Evolutionary conservation across 2,797 vertebrate genomes (phyloP).

Genomic region (Ctenochaetus hawaiiensis): DNA sequence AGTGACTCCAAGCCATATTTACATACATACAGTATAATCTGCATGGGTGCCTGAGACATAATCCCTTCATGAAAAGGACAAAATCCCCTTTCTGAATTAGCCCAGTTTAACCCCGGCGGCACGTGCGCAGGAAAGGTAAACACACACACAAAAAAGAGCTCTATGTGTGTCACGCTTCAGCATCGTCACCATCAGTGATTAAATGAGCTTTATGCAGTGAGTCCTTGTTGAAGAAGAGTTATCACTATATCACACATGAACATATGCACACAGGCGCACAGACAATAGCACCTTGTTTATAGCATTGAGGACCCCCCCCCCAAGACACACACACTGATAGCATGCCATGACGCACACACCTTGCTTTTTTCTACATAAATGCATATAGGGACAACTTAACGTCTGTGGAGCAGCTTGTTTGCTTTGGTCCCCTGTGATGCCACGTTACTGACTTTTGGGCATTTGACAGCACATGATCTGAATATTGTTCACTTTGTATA

Average conservation of each 20-base stretch:
- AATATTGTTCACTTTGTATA: neutral
- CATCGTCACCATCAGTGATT: conserved; percentile 32
- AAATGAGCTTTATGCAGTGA: conserved; percentile 24
- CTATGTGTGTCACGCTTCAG: conserved; percentile 38
- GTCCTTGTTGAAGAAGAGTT: neutral
- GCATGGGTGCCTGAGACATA: conserved; percentile 62
- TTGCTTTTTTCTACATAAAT: conserved; percentile 9
- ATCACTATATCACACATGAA: neutral
- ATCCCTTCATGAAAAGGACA: conserved; percentile 68
- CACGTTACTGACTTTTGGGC: neutral
- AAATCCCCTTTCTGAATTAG: conserved; percentile 72
- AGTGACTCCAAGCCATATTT: conserved; percentile 39
- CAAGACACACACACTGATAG: neutral
- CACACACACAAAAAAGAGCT: conserved; percentile 33
- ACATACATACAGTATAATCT: conserved; percentile 56
- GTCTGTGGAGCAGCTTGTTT: conserved; percentile 6
- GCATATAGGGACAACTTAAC: conserved; percentile 21
- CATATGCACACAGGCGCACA: neutral
- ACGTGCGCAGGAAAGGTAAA: conserved; percentile 52
- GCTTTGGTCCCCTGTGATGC: neutral
- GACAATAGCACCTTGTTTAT: too few relatives aligned
- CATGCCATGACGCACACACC: conserved; percentile 19
- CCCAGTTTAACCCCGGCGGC: conserved; percentile 62
- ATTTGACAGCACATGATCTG: conserved; percentile 11
- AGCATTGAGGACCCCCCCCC: neutral